Conservation (phyloP, 2,888 invertebrate genomes). For the Dynastes tityus region DNA sequence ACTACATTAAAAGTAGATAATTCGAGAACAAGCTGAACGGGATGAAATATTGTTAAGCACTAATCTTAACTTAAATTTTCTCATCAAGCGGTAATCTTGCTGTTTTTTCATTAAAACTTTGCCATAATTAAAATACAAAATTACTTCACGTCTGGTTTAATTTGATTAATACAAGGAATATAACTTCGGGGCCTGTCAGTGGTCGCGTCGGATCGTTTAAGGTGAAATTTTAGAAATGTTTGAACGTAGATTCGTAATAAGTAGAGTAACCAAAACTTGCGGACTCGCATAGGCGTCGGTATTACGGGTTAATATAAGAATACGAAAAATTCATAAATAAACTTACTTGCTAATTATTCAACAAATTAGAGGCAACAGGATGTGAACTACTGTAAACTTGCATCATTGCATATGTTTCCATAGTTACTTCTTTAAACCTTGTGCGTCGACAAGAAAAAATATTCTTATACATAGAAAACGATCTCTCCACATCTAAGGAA, state of each 20-base stretch:
- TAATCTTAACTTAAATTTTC: constrained; percentile 33
- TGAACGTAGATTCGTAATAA: neutral
- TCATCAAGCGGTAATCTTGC: constrained; percentile 35
- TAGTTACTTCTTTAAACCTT: too few relatives aligned
- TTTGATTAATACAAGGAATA: constrained; percentile 24
- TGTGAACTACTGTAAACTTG: too few relatives aligned
- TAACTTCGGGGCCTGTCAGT: neutral
- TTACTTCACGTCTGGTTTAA: constrained; percentile 35
- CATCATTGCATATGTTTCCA: too few relatives aligned
- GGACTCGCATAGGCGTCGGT: too few relatives aligned
- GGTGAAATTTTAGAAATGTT: neutral
- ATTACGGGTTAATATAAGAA: too few relatives aligned
- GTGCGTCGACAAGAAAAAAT: too few relatives aligned
- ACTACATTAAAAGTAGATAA: constrained; percentile 15
- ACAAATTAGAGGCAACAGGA: too few relatives aligned
- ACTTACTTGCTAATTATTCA: too few relatives aligned
- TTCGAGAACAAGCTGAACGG: neutral
- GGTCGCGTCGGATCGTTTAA: neutral
- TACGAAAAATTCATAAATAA: too few relatives aligned
- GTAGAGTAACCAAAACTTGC: too few relatives aligned
- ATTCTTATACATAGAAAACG: too few relatives aligned
- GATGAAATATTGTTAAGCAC: constrained; percentile 23
- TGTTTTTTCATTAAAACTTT: constrained; percentile 50
- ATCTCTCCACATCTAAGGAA: too few relatives aligned
- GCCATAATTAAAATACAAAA: constrained; percentile 35